A percentile compares a stretch with the other conserved stretches of the same genome.
Evolutionary conservation across 2,113 vertebrate species (phyloP).

Genomic region (Nannobrachium achirus): DNA sequence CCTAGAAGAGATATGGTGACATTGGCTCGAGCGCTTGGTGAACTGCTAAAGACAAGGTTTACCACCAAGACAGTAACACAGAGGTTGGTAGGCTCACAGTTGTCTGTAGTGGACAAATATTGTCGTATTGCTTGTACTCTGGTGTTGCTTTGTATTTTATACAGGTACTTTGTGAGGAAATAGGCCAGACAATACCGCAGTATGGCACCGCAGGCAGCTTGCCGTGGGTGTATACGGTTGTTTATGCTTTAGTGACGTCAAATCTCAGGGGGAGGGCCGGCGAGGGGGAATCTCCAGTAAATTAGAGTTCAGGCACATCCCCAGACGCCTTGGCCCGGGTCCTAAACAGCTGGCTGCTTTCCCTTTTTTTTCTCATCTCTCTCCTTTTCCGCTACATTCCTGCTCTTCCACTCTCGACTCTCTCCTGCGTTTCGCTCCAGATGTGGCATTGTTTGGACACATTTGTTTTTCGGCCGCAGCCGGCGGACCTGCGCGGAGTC

Average conservation of each 20-base stretch:
- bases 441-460: conserved; percentile 80
- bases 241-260: conserved; percentile 44
- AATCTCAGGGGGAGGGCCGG: conserved; percentile 27
- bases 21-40: neutral
- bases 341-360: conserved; percentile 74
- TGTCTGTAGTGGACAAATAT: neutral
- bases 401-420: conserved; percentile 52
- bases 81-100: neutral
- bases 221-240: conserved; percentile 4
- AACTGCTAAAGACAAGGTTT: neutral
- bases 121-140: neutral
- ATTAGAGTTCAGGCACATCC: conserved; percentile 68
- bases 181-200: conserved; percentile 5
- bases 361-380: conserved; percentile 61
- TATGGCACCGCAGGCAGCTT: neutral
- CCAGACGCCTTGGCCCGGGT: conserved; percentile 65
- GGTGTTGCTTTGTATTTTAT: neutral
- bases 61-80: neutral
- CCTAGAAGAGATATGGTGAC: neutral
- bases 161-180: neutral
- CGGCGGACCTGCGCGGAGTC: conserved; percentile 61
- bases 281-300: conserved; percentile 70
- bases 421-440: conserved; percentile 61
- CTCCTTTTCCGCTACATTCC: conserved; percentile 71
- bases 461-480: conserved; percentile 69